phyloP scores from a whole-genome alignment of 2,797 vertebrate species.

The Coregonus suidteri region DNA sequence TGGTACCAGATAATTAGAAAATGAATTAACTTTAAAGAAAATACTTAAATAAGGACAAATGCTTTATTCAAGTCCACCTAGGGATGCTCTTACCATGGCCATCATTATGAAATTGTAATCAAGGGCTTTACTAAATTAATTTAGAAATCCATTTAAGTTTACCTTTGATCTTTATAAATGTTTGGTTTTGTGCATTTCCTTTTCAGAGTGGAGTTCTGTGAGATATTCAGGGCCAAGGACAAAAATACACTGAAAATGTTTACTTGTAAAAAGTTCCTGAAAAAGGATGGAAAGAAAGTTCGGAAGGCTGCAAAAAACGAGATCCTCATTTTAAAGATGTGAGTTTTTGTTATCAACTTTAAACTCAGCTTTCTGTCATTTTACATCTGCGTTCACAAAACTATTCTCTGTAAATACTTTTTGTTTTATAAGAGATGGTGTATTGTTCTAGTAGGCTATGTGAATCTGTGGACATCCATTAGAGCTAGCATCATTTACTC shows the following conservation, averaged over 20 bases:
- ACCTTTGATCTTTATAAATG: not conserved
- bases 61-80: not conserved
- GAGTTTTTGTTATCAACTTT: conserved; percentile 60
- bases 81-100: not conserved
- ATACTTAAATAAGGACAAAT: not conserved
- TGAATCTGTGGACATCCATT: conserved; percentile 6
- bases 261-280: conserved; percentile 97
- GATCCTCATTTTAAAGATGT: conserved; percentile 97
- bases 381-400: not conserved
- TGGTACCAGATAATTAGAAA: too few relatives aligned
- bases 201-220: conserved; percentile 95
- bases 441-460: not conserved
- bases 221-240: conserved; percentile 98
- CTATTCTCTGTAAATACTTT: not conserved
- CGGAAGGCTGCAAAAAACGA: conserved; percentile 97
- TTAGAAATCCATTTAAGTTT: not conserved
- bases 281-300: conserved; percentile 94
- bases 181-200: conserved; percentile 17
- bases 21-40: too few relatives aligned
- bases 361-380: not conserved
- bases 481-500: not conserved
- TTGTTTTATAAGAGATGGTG: not conserved
- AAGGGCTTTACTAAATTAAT: not conserved
- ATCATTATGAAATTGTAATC: not conserved
- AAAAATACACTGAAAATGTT: conserved; percentile 92